Conservation (phyloP, 2,113 vertebrate genomes). For the Oxyruncus cristatus region DNA sequence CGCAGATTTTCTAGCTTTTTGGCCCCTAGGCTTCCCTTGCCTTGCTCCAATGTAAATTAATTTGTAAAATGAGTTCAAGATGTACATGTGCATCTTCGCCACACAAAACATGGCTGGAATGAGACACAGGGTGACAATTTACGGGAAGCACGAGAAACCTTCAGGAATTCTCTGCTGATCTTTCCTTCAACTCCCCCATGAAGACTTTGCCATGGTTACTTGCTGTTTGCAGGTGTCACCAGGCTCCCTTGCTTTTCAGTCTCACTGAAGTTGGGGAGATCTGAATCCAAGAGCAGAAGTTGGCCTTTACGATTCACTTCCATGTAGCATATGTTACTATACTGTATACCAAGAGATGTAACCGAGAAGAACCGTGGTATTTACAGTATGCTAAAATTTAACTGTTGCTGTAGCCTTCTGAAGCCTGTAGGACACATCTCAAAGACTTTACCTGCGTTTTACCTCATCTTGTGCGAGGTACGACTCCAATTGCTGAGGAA, state of each 20-base stretch:
- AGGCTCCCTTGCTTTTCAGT: conserved; percentile 46
- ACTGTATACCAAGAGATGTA: conserved; percentile 55
- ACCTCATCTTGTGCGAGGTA: background rate
- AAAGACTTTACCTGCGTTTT: background rate
- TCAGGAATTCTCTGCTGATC: conserved; percentile 23
- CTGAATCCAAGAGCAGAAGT: conserved; percentile 67
- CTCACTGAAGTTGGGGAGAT: conserved; percentile 44
- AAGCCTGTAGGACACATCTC: background rate
- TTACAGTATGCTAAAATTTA: conserved; percentile 63
- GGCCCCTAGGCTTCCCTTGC: background rate
- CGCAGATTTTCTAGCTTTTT: background rate
- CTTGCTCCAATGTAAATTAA: background rate
- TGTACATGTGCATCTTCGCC: background rate
- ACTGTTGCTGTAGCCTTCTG: conserved; percentile 46
- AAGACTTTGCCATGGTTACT: conserved; percentile 57
- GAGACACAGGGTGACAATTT: background rate
- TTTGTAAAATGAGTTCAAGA: background rate
- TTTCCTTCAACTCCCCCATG: background rate
- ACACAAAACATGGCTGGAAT: background rate
- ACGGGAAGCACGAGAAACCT: background rate
- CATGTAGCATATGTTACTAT: conserved; percentile 61
- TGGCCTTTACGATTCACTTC: conserved; percentile 63
- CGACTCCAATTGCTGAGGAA: background rate
- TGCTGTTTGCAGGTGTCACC: conserved; percentile 47
- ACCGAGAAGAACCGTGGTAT: conserved; percentile 1